Percentiles rank a stretch among this genome's conserved stretches.
These are phyloP conservation scores for Lutjanus erythropterus DNA, from an alignment of 2,113 vertebrate genomes.

Conservation along the genomic window DNA sequence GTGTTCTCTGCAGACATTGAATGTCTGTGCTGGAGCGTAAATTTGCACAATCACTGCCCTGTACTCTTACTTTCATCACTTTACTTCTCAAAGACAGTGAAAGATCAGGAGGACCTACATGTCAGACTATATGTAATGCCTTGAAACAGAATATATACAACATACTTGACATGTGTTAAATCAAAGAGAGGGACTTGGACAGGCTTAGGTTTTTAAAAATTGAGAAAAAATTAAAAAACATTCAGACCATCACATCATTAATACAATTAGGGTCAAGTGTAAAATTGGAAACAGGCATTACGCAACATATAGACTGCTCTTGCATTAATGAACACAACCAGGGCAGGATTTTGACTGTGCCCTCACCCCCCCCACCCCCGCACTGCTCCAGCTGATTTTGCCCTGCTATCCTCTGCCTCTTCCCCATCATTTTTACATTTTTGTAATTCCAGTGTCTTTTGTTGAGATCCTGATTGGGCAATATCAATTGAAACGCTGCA, in stretches of 20 bases:
- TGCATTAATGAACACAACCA: background rate
- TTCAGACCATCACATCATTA: background rate
- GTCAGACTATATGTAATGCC: background rate
- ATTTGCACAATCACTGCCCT: background rate
- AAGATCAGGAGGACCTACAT: background rate
- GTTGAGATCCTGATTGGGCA: no score
- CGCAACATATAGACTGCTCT: background rate
- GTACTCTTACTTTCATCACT: background rate
- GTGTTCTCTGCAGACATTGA: constrained; percentile 1
- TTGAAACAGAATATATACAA: background rate
- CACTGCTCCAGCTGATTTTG: no score
- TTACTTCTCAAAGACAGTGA: background rate
- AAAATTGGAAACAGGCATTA: background rate
- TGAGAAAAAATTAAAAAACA: no score
- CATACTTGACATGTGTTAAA: background rate
- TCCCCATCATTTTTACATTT: no score
- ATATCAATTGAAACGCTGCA: no score
- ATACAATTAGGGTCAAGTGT: background rate
- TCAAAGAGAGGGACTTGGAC: background rate
- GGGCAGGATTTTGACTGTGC: no score
- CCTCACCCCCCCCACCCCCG: no score
- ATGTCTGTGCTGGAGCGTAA: background rate
- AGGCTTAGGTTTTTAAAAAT: no score
- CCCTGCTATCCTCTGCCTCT: no score
- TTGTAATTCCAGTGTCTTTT: no score